These are phyloP conservation scores for Petrocephalus sullivani DNA, from an alignment of 2,797 vertebrate species.

Conservation along the genomic window DNA sequence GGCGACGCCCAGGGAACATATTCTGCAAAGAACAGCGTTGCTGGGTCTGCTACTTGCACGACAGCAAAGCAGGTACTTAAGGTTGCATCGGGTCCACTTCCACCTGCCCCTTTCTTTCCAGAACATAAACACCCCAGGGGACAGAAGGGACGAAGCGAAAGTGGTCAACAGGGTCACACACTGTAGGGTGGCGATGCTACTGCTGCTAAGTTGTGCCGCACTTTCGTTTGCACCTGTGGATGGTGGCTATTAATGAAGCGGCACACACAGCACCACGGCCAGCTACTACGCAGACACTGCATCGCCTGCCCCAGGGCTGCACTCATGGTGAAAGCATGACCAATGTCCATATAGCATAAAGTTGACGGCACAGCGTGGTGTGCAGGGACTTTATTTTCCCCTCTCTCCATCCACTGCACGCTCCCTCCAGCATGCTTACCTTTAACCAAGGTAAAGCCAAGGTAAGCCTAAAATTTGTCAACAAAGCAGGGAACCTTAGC, in stretches of 20 bases:
- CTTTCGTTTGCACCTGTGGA: conserved; percentile 25
- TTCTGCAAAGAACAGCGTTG: background rate
- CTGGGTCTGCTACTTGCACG: background rate
- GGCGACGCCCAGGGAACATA: background rate
- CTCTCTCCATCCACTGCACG: background rate
- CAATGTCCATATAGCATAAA: background rate
- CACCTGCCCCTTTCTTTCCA: background rate
- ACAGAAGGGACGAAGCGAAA: background rate
- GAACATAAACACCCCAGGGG: background rate
- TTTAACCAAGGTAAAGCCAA: too few relatives aligned
- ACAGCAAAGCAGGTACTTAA: background rate
- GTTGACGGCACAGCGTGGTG: background rate
- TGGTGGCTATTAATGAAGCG: conserved; percentile 37
- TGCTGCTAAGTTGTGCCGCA: background rate
- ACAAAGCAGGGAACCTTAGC: too few relatives aligned
- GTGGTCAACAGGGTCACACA: background rate
- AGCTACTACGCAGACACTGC: background rate
- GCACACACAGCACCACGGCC: background rate
- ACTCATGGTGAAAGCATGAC: background rate
- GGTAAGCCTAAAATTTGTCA: too few relatives aligned
- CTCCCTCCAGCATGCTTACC: background rate
- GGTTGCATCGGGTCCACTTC: too few relatives aligned
- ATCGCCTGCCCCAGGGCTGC: background rate
- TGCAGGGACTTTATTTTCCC: background rate
- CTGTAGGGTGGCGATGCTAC: background rate